A percentile compares a stretch with the other conserved stretches of the same genome.
Evolutionary conservation across 23 tunicate genomes (phyloP).

Genomic region (Styela clava): DNA sequence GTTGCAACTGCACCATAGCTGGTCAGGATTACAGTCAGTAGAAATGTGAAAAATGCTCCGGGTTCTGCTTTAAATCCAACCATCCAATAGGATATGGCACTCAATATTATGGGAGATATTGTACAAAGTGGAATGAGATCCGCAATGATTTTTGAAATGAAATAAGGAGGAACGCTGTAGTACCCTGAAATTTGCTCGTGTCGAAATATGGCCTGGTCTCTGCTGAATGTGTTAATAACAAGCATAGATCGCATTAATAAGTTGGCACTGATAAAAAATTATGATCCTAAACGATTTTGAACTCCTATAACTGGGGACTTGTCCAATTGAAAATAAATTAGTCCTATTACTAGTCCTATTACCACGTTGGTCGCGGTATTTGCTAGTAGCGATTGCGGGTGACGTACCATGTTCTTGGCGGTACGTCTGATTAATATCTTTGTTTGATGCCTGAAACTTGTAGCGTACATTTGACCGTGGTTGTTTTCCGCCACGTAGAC

Average conservation of each 20-base stretch:
- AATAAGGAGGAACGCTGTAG: slow-evolving; percentile 73
- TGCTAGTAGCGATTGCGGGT: slow-evolving; percentile 71
- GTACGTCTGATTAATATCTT: slow-evolving; percentile 50
- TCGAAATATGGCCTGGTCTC: slow-evolving; percentile 67
- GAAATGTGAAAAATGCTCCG: slow-evolving; percentile 66
- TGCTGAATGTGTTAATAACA: slow-evolving; percentile 68
- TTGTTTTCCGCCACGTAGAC: not conserved
- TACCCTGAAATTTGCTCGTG: slow-evolving; percentile 87
- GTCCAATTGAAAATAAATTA: slow-evolving; percentile 70
- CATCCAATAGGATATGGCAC: slow-evolving; percentile 89
- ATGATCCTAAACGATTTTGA: slow-evolving; percentile 87
- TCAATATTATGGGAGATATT: slow-evolving; percentile 65
- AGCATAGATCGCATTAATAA: slow-evolving; percentile 63
- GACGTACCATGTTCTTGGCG: slow-evolving; percentile 51
- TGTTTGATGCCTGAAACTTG: slow-evolving; percentile 66
- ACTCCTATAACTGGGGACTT: slow-evolving; percentile 62
- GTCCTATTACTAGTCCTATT: slow-evolving; percentile 78
- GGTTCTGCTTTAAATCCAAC: slow-evolving; percentile 86
- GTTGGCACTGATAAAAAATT: slow-evolving; percentile 80
- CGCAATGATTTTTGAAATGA: slow-evolving; percentile 64
- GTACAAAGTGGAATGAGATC: slow-evolving; percentile 89
- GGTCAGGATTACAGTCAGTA: slow-evolving; percentile 40
- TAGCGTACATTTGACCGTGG: slow-evolving; percentile 46
- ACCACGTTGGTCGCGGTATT: slow-evolving; percentile 48
- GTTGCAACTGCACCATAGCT: slow-evolving; percentile 74